Base-by-base conservation (phyloP, 2,797 vertebrate genomes). In the Mallotus villosus region DNA sequence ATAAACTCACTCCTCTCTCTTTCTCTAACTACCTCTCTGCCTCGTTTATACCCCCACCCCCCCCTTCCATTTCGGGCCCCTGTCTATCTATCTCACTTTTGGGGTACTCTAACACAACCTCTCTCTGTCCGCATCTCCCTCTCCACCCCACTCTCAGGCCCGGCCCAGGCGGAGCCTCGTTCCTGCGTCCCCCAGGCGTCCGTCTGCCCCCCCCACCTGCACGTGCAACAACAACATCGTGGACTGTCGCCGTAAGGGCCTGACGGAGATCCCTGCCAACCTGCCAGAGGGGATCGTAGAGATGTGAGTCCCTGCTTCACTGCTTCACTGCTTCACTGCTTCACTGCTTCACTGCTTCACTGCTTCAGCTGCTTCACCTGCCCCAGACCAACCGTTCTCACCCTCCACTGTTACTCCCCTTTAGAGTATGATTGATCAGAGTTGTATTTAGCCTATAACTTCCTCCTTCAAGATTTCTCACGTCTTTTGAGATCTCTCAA, bases 221-320 rank as follows among this genome's bases (percentile, higher is more conserved):
- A 95, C 93, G 83, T 99, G 97, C 86, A 98, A 97, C 89, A 98
- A 97, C 91, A 98, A 97, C 78, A 95, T 99, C 0, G 94, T 99
- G 89, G 97, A 99, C 88, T 99, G 97, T 84, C 93, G 97, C 46
- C 96, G 95, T 64, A 98, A 97, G 88, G 88, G 95, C 63, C 86
- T 99, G 29, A 95, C 92, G 0, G 97, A 99, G 86, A 97, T 99
- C 67, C 97, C 97, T 4, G 92, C 93, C 79, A 98, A 98, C 90
- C 90, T 99, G 41, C 97, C 97, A 0, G 97, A 99, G 83, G 93
- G 93, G 91, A 96, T 98, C 0, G 90, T 96, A 78, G 97, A 99
- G 90, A 98, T 99, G 97, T 99, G 92, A 97, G 97, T 76, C 61
- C 78, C 21, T n/a, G n/a, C n/a, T n/a, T n/a, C n/a, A n/a, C n/a